Conservation (phyloP, 2,888 invertebrate species). For the Eurytoma californica region DNA sequence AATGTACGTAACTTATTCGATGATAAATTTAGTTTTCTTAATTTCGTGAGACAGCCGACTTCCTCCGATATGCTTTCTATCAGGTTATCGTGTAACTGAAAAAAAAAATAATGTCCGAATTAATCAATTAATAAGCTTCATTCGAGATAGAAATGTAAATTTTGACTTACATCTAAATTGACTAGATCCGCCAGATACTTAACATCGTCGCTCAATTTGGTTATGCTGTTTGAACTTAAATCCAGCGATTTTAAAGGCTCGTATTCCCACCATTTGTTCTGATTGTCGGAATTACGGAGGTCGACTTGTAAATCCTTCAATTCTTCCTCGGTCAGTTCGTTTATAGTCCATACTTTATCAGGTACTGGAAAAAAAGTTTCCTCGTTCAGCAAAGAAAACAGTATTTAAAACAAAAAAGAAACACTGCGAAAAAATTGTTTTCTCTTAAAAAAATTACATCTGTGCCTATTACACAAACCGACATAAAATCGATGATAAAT, state of each 20-base stretch:
- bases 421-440: too few species aligned
- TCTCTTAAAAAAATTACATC: too few species aligned
- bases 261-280: conserved; percentile 89
- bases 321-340: conserved; percentile 81
- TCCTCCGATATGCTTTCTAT: conserved; percentile 83
- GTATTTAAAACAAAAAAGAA: too few species aligned
- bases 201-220: conserved; percentile 80
- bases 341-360: conserved; percentile 84
- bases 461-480: too few species aligned
- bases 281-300: conserved; percentile 79
- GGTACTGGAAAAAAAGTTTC: conserved; percentile 78
- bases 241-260: conserved; percentile 86
- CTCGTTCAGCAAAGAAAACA: neutral
- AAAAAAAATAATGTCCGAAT: conserved; percentile 45
- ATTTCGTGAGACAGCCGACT: conserved; percentile 82
- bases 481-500: too few species aligned
- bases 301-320: conserved; percentile 76
- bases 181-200: conserved; percentile 82
- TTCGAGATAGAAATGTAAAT: neutral
- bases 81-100: conserved; percentile 90
- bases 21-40: conserved; percentile 82
- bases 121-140: neutral
- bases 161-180: conserved; percentile 81
- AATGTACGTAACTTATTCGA: conserved; percentile 81
- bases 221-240: conserved; percentile 84